phyloP scores from a whole-genome alignment of 2,888 invertebrate genomes.

The Tipula unca region DNA sequence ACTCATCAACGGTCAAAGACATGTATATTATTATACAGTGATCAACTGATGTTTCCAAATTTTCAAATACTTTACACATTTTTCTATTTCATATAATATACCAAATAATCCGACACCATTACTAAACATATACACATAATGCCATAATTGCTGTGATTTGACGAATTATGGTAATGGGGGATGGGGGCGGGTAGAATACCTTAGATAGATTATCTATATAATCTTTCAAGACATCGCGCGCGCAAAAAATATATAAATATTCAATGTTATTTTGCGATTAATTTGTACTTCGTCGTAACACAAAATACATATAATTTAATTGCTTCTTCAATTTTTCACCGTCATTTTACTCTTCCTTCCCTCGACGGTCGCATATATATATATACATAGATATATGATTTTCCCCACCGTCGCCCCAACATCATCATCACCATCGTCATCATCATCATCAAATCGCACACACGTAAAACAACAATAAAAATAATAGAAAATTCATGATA shows the following conservation, averaged over 20 bases:
- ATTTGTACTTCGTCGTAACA: background rate
- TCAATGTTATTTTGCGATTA: background rate
- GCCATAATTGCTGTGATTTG: too few species aligned
- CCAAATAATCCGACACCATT: too few species aligned
- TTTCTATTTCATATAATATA: too few species aligned
- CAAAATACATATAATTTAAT: background rate
- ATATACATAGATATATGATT: background rate
- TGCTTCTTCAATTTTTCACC: slow-evolving; percentile 8
- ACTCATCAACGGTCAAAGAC: too few species aligned
- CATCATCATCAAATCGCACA: background rate
- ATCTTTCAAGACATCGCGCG: background rate
- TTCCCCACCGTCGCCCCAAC: background rate
- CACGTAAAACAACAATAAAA: background rate
- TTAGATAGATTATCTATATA: too few species aligned
- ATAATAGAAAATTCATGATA: background rate
- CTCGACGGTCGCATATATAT: background rate
- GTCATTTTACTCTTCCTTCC: background rate
- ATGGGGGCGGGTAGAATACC: too few species aligned
- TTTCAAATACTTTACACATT: too few species aligned
- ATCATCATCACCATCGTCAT: background rate
- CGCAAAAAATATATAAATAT: background rate
- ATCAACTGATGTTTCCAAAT: too few species aligned
- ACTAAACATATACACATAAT: too few species aligned
- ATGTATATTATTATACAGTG: too few species aligned
- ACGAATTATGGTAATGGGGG: too few species aligned